These are phyloP conservation scores for Anomalospiza imberbis DNA, from an alignment of 2,797 vertebrate species.

Conservation along the genomic window DNA sequence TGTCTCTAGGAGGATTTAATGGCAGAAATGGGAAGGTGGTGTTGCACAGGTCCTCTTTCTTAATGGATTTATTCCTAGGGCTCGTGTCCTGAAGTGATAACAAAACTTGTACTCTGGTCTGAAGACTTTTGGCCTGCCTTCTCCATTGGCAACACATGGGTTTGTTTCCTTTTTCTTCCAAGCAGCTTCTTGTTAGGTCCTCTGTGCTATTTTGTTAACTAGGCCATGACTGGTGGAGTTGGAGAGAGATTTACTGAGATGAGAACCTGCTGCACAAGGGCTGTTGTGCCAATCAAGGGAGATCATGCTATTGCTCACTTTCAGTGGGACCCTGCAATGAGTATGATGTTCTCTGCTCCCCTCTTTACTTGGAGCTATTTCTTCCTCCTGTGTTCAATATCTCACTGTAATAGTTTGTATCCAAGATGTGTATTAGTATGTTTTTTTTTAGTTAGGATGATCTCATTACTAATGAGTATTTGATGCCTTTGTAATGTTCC, in stretches of 20 bases:
- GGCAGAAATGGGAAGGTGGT: background rate
- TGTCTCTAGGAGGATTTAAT: background rate
- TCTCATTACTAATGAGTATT: background rate
- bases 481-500: conserved; percentile 24
- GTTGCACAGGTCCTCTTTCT: background rate
- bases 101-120: background rate
- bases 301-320: background rate
- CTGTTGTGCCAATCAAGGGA: background rate
- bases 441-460: background rate
- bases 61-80: background rate
- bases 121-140: background rate
- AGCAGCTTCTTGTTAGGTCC: background rate
- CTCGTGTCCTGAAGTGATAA: background rate
- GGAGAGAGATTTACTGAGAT: background rate
- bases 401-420: background rate
- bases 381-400: background rate
- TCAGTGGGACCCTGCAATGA: background rate
- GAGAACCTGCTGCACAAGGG: background rate
- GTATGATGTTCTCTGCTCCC: background rate
- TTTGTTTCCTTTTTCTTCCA: background rate
- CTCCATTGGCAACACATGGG: background rate
- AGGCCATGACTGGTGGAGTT: background rate
- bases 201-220: background rate
- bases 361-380: background rate
- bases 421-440: background rate